A percentile compares a stretch with the other conserved stretches of the same genome.
Conservation (phyloP, 2,797 vertebrate genomes). For the Sarcophilus harrisii region DNA sequence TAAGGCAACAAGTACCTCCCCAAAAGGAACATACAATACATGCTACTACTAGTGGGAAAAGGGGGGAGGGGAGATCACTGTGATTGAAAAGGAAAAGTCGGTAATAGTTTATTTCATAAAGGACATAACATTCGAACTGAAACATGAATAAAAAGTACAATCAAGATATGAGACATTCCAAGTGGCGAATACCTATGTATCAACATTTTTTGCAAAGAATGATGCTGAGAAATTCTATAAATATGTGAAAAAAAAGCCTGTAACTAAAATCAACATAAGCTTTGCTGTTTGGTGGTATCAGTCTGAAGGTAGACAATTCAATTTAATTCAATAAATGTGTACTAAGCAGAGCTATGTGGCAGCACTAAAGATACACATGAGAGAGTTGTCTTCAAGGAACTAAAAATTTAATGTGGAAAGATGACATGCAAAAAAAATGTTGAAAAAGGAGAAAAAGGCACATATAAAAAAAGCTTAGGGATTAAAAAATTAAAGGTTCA, state of each 20-base stretch:
- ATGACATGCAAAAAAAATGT: not conserved
- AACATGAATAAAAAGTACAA: not conserved
- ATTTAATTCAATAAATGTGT: not conserved
- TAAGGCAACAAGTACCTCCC: not conserved
- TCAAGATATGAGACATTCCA: not conserved
- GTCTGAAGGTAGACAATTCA: not conserved
- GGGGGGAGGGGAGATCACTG: not conserved
- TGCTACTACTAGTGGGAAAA: not conserved
- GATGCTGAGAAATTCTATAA: not conserved
- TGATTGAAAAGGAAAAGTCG: not conserved
- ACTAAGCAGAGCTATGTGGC: not conserved
- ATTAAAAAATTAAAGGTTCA: not conserved
- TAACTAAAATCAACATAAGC: not conserved
- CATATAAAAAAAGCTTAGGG: not conserved
- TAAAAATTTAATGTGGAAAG: not conserved
- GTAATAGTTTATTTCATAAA: not conserved
- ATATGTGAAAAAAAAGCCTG: not conserved
- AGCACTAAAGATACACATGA: not conserved
- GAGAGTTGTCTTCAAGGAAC: not conserved
- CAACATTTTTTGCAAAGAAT: not conserved
- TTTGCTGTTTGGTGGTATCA: not conserved
- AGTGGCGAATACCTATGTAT: not conserved
- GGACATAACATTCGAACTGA: not conserved
- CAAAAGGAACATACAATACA: not conserved
- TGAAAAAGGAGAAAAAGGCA: not conserved